These are phyloP conservation scores for Magallana nippona DNA, from an alignment of 2,888 invertebrate genomes.

Conservation along the genomic window DNA sequence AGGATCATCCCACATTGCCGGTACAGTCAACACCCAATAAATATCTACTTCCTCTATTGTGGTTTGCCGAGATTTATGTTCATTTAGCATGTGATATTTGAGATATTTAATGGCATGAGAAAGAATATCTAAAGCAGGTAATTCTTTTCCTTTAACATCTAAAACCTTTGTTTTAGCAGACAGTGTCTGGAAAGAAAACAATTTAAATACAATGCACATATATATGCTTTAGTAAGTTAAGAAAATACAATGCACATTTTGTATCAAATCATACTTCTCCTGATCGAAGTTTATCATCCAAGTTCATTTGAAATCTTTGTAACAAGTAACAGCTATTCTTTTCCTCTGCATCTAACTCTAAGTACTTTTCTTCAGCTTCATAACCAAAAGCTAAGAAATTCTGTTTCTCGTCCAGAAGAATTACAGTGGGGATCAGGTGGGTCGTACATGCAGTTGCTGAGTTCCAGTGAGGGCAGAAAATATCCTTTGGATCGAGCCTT, in stretches of 20 bases:
- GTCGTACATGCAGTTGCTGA: background rate
- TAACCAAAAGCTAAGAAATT: slow-evolving; percentile 47
- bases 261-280: background rate
- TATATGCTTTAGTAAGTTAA: too few relatives aligned
- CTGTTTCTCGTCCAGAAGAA: slow-evolving; percentile 30
- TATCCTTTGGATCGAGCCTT: slow-evolving; percentile 9
- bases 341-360: slow-evolving; percentile 42
- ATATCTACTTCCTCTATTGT: slow-evolving; percentile 41
- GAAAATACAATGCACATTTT: too few relatives aligned
- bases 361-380: slow-evolving; percentile 50
- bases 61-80: slow-evolving; percentile 8
- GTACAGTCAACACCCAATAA: slow-evolving; percentile 49
- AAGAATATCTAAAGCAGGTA: slow-evolving; percentile 48
- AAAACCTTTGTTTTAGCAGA: slow-evolving; percentile 40
- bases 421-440: slow-evolving; percentile 40
- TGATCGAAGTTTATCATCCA: slow-evolving; percentile 34
- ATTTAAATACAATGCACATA: too few relatives aligned
- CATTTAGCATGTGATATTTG: slow-evolving; percentile 38
- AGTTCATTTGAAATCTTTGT: slow-evolving; percentile 51
- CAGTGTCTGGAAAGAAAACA: slow-evolving; percentile 42
- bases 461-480: slow-evolving; percentile 36
- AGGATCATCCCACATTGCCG: slow-evolving; percentile 51
- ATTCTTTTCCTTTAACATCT: slow-evolving; percentile 44
- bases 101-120: slow-evolving; percentile 47
- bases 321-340: slow-evolving; percentile 46